Conservation (phyloP, 2,888 invertebrate species). For the Oxycera nigricornis region DNA sequence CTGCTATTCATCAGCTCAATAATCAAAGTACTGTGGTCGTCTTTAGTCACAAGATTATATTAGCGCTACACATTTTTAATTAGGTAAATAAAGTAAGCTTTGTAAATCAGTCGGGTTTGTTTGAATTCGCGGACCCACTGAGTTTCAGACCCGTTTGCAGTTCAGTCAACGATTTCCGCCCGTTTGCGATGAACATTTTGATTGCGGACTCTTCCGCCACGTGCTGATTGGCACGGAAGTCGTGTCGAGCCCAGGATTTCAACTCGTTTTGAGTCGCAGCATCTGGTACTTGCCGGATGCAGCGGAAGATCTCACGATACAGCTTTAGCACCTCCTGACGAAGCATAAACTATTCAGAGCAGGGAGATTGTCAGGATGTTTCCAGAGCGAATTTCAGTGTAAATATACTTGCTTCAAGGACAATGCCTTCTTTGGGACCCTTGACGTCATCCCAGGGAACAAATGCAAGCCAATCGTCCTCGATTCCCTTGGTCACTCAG, state of each 20-base stretch:
- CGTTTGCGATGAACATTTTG: constrained; percentile 74
- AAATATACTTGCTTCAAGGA: no score
- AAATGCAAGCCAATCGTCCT: no score
- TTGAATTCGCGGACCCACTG: constrained; percentile 58
- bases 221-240: constrained; percentile 75
- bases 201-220: constrained; percentile 77
- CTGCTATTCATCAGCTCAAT: constrained; percentile 71
- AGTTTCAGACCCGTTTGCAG: constrained; percentile 70
- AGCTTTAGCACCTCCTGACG: constrained; percentile 79
- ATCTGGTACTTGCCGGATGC: constrained; percentile 72
- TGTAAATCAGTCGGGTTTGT: constrained; percentile 31
- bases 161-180: constrained; percentile 73
- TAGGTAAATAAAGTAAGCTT: constrained; percentile 23
- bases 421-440: constrained; percentile 63
- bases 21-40: constrained; percentile 65
- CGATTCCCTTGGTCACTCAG: no score
- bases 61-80: constrained; percentile 42
- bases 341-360: constrained; percentile 62
- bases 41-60: constrained; percentile 55
- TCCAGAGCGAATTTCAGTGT: no score
- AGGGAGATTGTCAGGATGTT: neutral
- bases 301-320: constrained; percentile 75
- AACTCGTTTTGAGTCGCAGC: constrained; percentile 70
- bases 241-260: constrained; percentile 74
- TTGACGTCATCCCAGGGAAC: no score